Conservation (phyloP, 2,797 vertebrate genomes). For the Arremon brunneinucha region DNA sequence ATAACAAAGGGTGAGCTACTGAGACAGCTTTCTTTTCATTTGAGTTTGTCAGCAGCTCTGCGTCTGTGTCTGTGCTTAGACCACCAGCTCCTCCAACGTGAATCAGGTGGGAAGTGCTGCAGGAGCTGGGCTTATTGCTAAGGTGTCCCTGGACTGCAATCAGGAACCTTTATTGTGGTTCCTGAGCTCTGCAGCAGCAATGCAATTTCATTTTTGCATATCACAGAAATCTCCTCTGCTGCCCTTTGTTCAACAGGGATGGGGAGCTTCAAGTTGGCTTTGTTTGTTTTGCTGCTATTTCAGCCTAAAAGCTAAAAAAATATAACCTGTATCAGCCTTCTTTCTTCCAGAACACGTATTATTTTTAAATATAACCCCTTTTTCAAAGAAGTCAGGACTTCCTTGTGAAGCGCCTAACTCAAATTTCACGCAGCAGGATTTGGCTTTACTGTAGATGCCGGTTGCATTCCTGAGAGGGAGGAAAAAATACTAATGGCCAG, state of each 20-base stretch:
- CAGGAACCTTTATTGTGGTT: background rate
- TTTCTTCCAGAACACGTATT: background rate
- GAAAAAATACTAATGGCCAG: background rate
- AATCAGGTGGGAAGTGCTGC: background rate
- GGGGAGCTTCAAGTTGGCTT: background rate
- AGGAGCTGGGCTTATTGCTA: background rate
- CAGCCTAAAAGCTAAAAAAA: background rate
- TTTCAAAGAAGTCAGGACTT: background rate
- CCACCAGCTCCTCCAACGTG: background rate
- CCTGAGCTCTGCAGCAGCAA: background rate
- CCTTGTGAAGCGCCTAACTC: background rate
- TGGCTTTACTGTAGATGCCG: background rate
- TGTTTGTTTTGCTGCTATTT: background rate
- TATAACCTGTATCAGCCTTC: background rate
- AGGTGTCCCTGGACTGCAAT: background rate
- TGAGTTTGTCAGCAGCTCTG: background rate
- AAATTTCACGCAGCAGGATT: background rate
- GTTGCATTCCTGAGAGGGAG: background rate
- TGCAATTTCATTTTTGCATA: background rate
- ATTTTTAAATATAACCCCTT: background rate
- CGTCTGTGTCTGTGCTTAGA: background rate
- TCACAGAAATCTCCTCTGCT: background rate
- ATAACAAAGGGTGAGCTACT: background rate
- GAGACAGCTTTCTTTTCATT: background rate
- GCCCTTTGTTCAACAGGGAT: background rate